Base-by-base conservation (phyloP, 1,140 invertebrate species). In the Meloidogyne floridensis region DNA sequence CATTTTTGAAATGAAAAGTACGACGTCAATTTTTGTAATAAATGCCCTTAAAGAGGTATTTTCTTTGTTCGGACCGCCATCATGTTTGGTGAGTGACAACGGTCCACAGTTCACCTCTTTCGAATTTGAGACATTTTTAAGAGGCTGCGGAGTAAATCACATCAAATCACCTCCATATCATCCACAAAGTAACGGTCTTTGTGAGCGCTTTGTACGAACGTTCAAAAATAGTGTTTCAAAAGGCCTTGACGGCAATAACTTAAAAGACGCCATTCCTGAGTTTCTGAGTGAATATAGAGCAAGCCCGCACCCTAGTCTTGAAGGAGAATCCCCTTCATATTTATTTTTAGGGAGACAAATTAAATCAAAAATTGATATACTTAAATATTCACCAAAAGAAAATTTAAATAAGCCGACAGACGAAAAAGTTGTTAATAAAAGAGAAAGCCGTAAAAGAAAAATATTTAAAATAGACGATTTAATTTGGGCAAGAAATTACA, bases 11-110 rank as follows among this genome's bases (percentile, higher is more conserved):
- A 43, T 77, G 42, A 72, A 72, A 8, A 72, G 43, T 9, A 47
- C 53, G 9, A 42, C 75, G 11, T 13, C 42, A 32, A 9, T 42
- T 32, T 59, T 8, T 32, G 47, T 65, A 77, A 56, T 15, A 4
- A n/a, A 54, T 77, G 9, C 11, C 13, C 47, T 77, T 15, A 54
- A 18, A 72, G 53, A 43, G 43, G 15, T 80, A 15, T 72, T 80
- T 18, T 13, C 77, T 74, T 13, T 47, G 42, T 72, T 32, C 75
- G 80, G 80, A 15, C 7, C 69, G 20, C 80, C 77, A 9, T 13
- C 10, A 15, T 11, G 9, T 13, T 71, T 91, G 3, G 86, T 91
- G 5, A 83, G 75, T 2, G 90, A 91, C 56, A 91, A 91, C 75
- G 89, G 89, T 11, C 84, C 89, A 3, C 84, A 86, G 65, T 90